Percentiles rank a stretch among this genome's conserved stretches.
Evolutionary conservation across 2,797 vertebrate genomes (phyloP).

Genomic region (Tadarida brasiliensis): DNA sequence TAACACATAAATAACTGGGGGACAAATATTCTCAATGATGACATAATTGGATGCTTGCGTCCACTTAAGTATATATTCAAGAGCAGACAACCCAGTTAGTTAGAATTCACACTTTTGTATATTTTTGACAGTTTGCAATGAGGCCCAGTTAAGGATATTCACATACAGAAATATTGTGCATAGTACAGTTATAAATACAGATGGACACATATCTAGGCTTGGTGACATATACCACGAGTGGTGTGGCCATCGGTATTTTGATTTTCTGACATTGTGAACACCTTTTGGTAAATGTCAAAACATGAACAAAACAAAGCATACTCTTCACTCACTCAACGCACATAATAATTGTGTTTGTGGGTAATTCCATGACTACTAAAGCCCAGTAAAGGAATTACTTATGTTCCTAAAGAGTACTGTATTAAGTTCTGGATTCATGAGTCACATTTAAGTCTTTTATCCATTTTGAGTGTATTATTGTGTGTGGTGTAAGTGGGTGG

Average conservation of each 20-base stretch:
- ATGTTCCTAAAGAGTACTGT: not conserved
- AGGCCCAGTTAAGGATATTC: not conserved
- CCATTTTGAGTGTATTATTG: too few species aligned
- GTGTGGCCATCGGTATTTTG: not conserved
- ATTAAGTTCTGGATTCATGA: too few species aligned
- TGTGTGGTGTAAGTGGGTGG: too few species aligned
- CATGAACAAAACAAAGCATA: not conserved
- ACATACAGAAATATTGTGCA: too few species aligned
- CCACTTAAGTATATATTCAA: not conserved
- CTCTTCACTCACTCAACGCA: not conserved
- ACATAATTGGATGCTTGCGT: accelerated
- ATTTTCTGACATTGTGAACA: not conserved
- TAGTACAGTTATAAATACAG: not conserved
- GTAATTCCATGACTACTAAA: not conserved
- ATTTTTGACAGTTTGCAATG: not conserved
- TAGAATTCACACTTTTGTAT: not conserved
- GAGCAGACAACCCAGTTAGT: not conserved
- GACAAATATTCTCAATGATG: not conserved
- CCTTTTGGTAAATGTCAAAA: not conserved
- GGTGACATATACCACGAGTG: accelerated
- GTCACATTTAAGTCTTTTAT: too few species aligned
- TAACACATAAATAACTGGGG: not conserved
- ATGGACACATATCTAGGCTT: accelerated
- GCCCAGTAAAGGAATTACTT: not conserved
- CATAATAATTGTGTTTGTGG: not conserved